Base-by-base conservation (phyloP, 2,888 invertebrate genomes). In the Hypsopygia costalis region DNA sequence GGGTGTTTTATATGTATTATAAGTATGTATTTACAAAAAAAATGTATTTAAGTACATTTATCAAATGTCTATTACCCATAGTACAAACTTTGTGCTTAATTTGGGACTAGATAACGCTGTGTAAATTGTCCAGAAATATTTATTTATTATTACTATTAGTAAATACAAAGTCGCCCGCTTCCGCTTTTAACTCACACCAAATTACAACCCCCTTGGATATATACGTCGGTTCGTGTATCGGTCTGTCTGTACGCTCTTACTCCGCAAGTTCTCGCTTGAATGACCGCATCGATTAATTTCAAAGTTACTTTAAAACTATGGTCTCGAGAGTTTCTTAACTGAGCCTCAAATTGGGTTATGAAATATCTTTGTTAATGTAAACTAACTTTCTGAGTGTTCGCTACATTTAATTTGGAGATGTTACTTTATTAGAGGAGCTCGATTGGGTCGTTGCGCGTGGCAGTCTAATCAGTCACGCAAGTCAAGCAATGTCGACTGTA, bases 201-300 rank as follows among this genome's bases (percentile, higher is more conserved):
- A 21, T 10, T 7, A 11, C 6, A 4, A 11, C 6, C 16, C 33
- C 16, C 36, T 16, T 12, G 8, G 8, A 6, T 20, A 10, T 31
- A 20, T 36, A 11, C 32, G n/a, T 20, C 28, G 2, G 30, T 34
- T 20, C 7, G 27, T 32, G 29, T 39, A 37, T 36, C 25, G 12
- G 39, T 35, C 21, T 43, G 46, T 43, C 40, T 46, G 44, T 38
- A 43, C 40, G 43, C 40, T 32, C 46, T 44, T 45, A 49, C 42
- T 47, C 47, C 51, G 43, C 44, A 62, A 65, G 58, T 63, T 60
- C 45, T 43, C 61, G 58, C 58, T 47, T 58, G 51, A 62, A 56
- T 68, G 64, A 58, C 66, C 62, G 46, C 58, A 49, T 55, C 65
- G 66, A 72, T 72, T 71, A 66, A 70, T 71, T 68, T 65, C 63